Evolutionary conservation across 2,113 vertebrate species (phyloP).

Genomic region (Haemorhous mexicanus): DNA sequence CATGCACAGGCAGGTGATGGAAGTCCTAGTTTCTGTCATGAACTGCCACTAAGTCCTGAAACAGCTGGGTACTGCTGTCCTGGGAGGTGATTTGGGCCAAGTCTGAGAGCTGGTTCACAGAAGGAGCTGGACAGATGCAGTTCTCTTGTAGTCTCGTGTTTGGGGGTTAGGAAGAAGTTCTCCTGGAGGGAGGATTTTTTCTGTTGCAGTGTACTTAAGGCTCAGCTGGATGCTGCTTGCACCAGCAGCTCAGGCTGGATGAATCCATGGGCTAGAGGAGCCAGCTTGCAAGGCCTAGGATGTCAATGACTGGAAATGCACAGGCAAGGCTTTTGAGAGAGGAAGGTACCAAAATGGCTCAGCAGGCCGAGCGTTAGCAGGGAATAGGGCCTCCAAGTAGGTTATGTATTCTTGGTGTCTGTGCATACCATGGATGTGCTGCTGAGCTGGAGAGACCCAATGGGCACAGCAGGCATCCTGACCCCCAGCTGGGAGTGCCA

Average conservation of each 20-base stretch:
- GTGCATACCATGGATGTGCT: rapidly evolving
- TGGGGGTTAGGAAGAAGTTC: not conserved
- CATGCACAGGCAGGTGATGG: not conserved
- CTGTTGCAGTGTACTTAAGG: not conserved
- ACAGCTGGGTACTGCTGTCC: not conserved
- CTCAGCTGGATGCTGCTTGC: not conserved
- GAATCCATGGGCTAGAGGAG: not conserved
- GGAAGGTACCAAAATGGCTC: not conserved
- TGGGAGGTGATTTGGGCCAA: not conserved
- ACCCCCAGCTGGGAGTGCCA: not conserved
- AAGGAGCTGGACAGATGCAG: not conserved
- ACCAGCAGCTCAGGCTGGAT: not conserved
- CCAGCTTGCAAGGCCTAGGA: not conserved
- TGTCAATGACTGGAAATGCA: not conserved
- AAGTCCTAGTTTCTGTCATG: not conserved
- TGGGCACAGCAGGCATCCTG: not conserved
- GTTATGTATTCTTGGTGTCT: not conserved
- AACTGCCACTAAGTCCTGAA: not conserved
- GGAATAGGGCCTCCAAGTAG: not conserved
- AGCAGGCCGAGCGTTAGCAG: not conserved
- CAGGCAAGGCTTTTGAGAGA: not conserved
- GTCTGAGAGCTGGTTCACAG: not conserved
- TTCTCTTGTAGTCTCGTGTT: not conserved
- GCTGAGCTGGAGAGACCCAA: not conserved
- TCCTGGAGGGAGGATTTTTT: not conserved